Evolutionary conservation across 2,797 vertebrate genomes (phyloP), one percentile per base, ranked within the genome.

Genomic region (Sphenodon punctatus): DNA sequence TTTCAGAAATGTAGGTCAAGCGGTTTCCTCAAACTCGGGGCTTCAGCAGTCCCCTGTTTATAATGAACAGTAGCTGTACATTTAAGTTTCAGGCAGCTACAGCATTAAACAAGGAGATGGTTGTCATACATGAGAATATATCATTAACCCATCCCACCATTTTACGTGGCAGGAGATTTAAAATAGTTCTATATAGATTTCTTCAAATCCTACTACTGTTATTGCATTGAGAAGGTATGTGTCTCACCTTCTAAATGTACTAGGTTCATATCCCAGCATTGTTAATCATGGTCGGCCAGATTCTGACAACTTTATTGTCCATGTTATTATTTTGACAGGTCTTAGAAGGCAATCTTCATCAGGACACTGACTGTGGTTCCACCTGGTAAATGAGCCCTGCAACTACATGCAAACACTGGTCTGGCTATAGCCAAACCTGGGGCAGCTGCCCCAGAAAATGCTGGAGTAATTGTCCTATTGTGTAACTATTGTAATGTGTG

Each of bases 171-270:
- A 51, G 80, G 69, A 32, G 69, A 58, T 74, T 67, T 80, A 92
- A 81, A 91, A 90, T 91, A 86, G 86, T 86, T 93, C 90, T 86
- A 83, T 82, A 2, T 27, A 83, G 84, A 85, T 86, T 82, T 80
- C 66, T 82, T 90, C 9, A 1, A 84, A 68, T 85, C 86, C 66
- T 73, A 73, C 79, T 73, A 64, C n/a, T n/a, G n/a, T 88, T 88
- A 82, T 78, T 75, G 82, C 86, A 88, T 34, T 53, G 81, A 68
- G 63, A 90, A 89, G 78, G 85, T 83, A 78, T 46, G 67, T 43
- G 75, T n/a, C n/a, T 83, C 75, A 53, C n/a, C 75, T 85, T 63
- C 72, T 80, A 51, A 25, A 88, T 39, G 72, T 68, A 79, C 55
- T 53, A 78, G 69, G 75, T 67, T 70, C 76, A 89, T 56, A 30